These are phyloP conservation scores for Calephelis nemesis DNA, from an alignment of 1,140 invertebrate genomes.

Conservation along the genomic window DNA sequence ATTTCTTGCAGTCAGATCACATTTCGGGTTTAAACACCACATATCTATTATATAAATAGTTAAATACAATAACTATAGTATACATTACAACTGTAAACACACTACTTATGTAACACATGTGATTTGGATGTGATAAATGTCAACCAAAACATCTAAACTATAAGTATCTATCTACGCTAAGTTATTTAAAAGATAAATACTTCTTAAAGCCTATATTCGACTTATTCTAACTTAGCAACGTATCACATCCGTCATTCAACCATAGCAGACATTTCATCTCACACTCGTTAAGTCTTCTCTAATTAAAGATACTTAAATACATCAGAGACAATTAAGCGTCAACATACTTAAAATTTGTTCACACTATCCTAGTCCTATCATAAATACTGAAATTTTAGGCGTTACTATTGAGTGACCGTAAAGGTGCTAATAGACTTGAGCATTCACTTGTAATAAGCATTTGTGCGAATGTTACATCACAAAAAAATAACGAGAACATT, in stretches of 20 bases:
- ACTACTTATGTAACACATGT: conserved; percentile 23
- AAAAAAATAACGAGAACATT: too few relatives aligned
- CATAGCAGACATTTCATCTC: conserved; percentile 58
- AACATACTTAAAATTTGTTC: conserved; percentile 19
- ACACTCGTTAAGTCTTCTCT: conserved; percentile 28
- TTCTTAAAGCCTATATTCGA: conserved; percentile 60
- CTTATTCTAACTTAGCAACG: conserved; percentile 64
- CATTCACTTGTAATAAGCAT: too few relatives aligned
- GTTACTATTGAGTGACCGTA: background rate
- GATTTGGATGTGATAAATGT: conserved; percentile 50
- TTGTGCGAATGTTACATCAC: too few relatives aligned
- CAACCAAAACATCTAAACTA: conserved; percentile 54
- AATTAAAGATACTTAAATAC: conserved; percentile 18
- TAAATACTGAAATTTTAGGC: conserved; percentile 15
- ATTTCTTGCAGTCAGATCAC: conserved; percentile 22
- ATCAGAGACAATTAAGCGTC: conserved; percentile 15
- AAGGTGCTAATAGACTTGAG: too few relatives aligned
- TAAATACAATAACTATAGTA: conserved; percentile 37
- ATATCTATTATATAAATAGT: conserved; percentile 50
- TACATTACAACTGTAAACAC: background rate
- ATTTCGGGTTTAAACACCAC: conserved; percentile 17
- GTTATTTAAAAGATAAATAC: conserved; percentile 72
- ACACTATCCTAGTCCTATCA: background rate
- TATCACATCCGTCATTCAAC: conserved; percentile 68
- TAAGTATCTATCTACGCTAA: conserved; percentile 66